These are phyloP conservation scores for Polia nebulosa DNA, from an alignment of 2,888 invertebrate genomes.

Conservation along the genomic window DNA sequence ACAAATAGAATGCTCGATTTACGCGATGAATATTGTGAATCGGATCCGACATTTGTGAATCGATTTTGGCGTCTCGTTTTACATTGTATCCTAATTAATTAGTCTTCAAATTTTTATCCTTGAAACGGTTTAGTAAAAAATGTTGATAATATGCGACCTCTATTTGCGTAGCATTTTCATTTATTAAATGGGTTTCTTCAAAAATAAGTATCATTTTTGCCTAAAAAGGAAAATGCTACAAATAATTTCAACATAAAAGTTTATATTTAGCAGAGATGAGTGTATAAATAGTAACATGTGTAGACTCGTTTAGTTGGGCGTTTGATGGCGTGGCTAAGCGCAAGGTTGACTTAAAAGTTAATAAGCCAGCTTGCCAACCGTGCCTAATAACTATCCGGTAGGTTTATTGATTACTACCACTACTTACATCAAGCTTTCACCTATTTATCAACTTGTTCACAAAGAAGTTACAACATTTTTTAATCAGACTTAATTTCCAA, in stretches of 20 bases:
- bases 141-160: conserved; percentile 53
- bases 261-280: conserved; percentile 14
- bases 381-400: conserved; percentile 40
- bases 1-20: conserved; percentile 85
- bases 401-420: conserved; percentile 51
- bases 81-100: conserved; percentile 70
- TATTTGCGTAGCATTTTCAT: conserved; percentile 50
- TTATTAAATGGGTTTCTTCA: conserved; percentile 34
- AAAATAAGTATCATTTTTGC: conserved; percentile 25
- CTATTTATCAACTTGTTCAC: conserved; percentile 40
- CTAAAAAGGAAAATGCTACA: neutral
- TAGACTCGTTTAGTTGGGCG: conserved; percentile 13
- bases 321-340: conserved; percentile 11
- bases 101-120: conserved; percentile 58
- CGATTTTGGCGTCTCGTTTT: conserved; percentile 65
- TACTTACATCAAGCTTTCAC: conserved; percentile 43
- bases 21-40: conserved; percentile 79
- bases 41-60: conserved; percentile 69
- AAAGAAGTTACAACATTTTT: conserved; percentile 27
- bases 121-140: conserved; percentile 57
- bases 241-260: neutral
- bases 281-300: neutral
- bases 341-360: conserved; percentile 55
- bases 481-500: conserved; percentile 13
- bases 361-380: conserved; percentile 39